Evolutionary conservation across 64 coral and sea anemone species (phyloP).

Genomic region (Pocillopora damicornis): DNA sequence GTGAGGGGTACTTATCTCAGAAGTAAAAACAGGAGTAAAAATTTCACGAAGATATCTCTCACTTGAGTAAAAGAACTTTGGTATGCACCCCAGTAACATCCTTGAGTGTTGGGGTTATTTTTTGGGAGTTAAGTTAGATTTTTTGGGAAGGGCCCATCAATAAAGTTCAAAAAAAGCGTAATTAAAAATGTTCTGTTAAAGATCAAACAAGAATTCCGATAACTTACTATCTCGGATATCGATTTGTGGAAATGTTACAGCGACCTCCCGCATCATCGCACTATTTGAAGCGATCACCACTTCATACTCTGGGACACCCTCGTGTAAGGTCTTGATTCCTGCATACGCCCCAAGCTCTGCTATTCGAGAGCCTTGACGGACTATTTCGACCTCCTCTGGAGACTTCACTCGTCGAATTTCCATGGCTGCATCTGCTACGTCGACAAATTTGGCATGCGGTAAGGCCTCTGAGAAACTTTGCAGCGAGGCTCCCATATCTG

Average conservation of each 20-base stretch:
- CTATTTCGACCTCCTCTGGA: conserved; percentile 50
- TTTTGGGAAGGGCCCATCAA: too few species aligned
- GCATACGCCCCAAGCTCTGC: conserved; percentile 52
- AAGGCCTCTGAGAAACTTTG: conserved; percentile 39
- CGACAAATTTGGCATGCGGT: conserved; percentile 39
- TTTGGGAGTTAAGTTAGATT: too few species aligned
- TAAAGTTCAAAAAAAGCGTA: too few species aligned
- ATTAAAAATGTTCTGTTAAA: too few species aligned
- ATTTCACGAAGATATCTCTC: too few species aligned
- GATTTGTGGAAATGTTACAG: conserved; percentile 24
- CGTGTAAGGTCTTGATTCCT: conserved; percentile 26
- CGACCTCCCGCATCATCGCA: conserved; percentile 51
- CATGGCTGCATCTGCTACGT: conserved; percentile 44
- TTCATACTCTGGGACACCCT: conserved; percentile 54
- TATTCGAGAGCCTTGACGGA: conserved; percentile 43
- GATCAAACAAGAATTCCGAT: not conserved
- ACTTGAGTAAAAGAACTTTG: too few species aligned
- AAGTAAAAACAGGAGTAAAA: too few species aligned
- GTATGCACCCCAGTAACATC: too few species aligned
- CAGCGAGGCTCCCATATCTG: conserved; percentile 3
- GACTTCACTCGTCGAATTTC: conserved; percentile 55
- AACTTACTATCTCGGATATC: conserved; percentile 66
- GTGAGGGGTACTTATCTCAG: too few species aligned
- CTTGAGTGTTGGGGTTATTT: too few species aligned
- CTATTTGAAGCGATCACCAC: conserved; percentile 35